Evolutionary conservation across 1,140 invertebrate genomes (phyloP).

Genomic region (Lasioglossum baleicum): DNA sequence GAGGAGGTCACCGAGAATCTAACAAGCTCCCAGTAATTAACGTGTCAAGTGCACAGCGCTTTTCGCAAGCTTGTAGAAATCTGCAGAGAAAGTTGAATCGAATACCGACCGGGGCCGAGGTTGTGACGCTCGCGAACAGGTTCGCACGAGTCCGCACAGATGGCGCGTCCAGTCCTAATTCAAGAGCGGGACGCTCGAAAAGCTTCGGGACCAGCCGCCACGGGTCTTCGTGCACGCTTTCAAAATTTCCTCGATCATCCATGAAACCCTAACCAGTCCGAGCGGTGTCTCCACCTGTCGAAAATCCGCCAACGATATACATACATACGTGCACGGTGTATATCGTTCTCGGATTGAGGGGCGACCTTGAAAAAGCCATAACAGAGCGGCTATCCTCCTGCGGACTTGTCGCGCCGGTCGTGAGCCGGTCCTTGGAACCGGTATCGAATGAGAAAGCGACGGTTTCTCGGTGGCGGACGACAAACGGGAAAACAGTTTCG

Average conservation of each 20-base stretch:
- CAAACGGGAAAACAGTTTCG: too few species aligned
- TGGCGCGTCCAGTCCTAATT: not conserved
- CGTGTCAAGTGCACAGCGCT: too few species aligned
- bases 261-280: not conserved
- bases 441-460: conserved; percentile 42
- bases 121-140: not conserved
- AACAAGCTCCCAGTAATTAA: too few species aligned
- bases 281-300: conserved; percentile 64
- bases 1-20: too few species aligned
- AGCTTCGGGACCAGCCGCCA: too few species aligned
- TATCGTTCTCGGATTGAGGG: conserved; percentile 55
- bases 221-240: too few species aligned
- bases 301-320: not conserved
- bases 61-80: not conserved
- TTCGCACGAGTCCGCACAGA: not conserved
- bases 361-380: conserved; percentile 75
- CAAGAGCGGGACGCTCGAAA: not conserved
- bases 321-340: conserved; percentile 1
- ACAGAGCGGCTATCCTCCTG: conserved; percentile 1
- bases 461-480: too few species aligned
- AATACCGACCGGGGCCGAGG: not conserved
- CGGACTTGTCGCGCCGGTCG: not conserved
- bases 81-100: not conserved
- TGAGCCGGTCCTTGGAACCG: conserved; percentile 36
- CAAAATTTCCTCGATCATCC: too few species aligned